Percentiles rank a stretch among this genome's conserved stretches.
phyloP scores from a whole-genome alignment of 1,140 invertebrate genomes.

The Hetaerina americana region DNA sequence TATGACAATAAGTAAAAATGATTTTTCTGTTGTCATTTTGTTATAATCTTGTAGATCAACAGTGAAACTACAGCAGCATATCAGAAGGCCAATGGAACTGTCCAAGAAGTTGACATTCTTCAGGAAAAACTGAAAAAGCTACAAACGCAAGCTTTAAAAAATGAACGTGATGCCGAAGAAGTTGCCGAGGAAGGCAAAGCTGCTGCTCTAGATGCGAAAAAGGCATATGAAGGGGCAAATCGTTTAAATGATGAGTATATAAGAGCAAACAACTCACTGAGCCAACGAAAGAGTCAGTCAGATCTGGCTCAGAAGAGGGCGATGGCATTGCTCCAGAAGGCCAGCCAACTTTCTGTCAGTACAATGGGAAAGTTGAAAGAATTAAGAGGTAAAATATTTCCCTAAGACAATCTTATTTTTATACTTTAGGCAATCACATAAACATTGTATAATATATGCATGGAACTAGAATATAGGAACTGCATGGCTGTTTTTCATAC shows the following conservation, averaged over 20 bases:
- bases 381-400: slow-evolving; percentile 38
- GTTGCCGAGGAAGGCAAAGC: slow-evolving; percentile 38
- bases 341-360: slow-evolving; percentile 59
- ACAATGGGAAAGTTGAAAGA: slow-evolving; percentile 60
- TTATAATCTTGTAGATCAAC: slow-evolving; percentile 36
- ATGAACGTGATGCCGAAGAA: slow-evolving; percentile 47
- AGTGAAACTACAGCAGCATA: slow-evolving; percentile 59
- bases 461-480: neutral
- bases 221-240: slow-evolving; percentile 35
- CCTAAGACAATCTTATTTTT: neutral
- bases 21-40: slow-evolving; percentile 6
- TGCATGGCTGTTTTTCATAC: neutral
- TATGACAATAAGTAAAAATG: neutral
- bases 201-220: slow-evolving; percentile 40
- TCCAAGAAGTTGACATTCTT: slow-evolving; percentile 49
- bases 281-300: slow-evolving; percentile 44
- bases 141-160: slow-evolving; percentile 60
- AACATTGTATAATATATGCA: neutral
- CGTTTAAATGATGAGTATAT: slow-evolving; percentile 43
- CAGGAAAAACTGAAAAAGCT: slow-evolving; percentile 52
- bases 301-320: slow-evolving; percentile 55
- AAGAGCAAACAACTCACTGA: slow-evolving; percentile 41
- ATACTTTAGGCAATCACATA: neutral
- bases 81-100: slow-evolving; percentile 55
- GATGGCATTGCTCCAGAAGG: slow-evolving; percentile 53